phyloP scores from a whole-genome alignment of 2,888 invertebrate genomes.

The Hypomecis punctinalis region DNA sequence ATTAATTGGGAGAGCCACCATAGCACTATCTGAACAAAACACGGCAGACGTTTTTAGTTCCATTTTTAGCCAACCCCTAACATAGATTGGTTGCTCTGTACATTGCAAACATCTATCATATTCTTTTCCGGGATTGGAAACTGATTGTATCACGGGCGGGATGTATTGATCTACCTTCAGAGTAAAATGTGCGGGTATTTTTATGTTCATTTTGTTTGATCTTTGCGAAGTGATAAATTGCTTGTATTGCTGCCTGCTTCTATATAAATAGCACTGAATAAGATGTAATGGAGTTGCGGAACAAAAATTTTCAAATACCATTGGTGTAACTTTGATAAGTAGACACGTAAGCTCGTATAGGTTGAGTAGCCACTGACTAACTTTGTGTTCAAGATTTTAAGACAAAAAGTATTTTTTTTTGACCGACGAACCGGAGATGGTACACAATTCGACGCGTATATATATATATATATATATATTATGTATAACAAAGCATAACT shows the following conservation, averaged over 20 bases:
- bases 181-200: conserved; percentile 5
- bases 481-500: no score
- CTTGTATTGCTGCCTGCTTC: conserved; percentile 8
- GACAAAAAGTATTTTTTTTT: no score
- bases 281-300: not conserved
- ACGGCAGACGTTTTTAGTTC: not conserved
- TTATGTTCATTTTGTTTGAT: conserved; percentile 12
- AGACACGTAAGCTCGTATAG: no score
- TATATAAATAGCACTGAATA: not conserved
- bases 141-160: conserved; percentile 17
- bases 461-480: no score
- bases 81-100: conserved; percentile 4
- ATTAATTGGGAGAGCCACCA: not conserved
- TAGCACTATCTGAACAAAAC: not conserved
- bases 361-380: no score
- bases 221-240: conserved; percentile 5
- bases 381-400: no score
- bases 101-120: conserved; percentile 23
- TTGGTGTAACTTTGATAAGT: no score
- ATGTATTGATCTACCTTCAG: conserved; percentile 9
- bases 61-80: not conserved
- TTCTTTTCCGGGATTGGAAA: conserved; percentile 17
- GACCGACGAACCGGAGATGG: no score
- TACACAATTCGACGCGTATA: no score
- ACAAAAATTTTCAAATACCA: no score